Evolutionary conservation across 2,797 vertebrate species (phyloP).

Genomic region (Acanthornis magna): DNA sequence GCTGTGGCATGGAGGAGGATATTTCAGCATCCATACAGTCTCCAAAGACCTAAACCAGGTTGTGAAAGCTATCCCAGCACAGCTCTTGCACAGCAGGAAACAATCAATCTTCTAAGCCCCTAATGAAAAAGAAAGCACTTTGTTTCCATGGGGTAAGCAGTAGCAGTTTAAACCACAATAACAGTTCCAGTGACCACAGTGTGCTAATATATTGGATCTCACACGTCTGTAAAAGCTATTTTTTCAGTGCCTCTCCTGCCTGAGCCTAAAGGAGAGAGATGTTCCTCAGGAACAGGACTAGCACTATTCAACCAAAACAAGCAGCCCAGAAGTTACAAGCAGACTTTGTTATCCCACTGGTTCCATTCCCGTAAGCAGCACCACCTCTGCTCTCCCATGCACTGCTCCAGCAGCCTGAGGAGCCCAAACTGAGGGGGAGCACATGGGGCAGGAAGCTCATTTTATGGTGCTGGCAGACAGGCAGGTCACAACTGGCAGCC

Average conservation of each 20-base stretch:
- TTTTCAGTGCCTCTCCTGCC: neutral
- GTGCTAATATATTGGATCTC: constrained; percentile 9
- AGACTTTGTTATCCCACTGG: neutral
- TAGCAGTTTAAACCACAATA: constrained; percentile 44
- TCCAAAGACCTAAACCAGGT: neutral
- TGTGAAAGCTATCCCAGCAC: neutral
- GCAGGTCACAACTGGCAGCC: neutral
- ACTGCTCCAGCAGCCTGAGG: neutral
- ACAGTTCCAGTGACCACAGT: constrained; percentile 49
- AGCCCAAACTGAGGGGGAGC: neutral
- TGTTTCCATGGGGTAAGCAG: constrained; percentile 48
- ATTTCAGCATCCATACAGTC: neutral
- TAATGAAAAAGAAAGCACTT: constrained; percentile 20
- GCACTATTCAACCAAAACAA: neutral
- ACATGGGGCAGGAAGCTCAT: neutral
- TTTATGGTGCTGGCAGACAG: neutral
- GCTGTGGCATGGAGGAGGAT: neutral
- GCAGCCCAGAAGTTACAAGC: neutral
- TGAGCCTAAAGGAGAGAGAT: neutral
- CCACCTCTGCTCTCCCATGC: neutral
- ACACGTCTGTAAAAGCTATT: neutral
- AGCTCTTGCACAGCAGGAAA: constrained; percentile 4
- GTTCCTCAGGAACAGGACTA: neutral
- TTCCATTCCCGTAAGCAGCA: neutral
- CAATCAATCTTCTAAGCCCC: constrained; percentile 25